A percentile compares a stretch with the other conserved stretches of the same genome.
phyloP scores from a whole-genome alignment of 23 tunicate species.

The Clavelina lepadiformis region DNA sequence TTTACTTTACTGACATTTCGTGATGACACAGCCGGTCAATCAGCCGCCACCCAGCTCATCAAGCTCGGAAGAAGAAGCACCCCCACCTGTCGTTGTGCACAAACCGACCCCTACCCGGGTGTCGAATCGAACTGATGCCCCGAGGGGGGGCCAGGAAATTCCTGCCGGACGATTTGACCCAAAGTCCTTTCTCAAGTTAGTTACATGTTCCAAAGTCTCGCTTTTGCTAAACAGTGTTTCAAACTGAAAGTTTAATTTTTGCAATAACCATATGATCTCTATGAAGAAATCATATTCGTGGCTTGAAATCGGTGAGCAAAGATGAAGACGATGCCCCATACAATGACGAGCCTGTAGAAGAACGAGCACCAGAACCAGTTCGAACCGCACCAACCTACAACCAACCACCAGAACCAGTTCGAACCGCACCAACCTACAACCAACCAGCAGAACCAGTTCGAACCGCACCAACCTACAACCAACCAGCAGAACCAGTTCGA shows the following conservation, averaged over 20 bases:
- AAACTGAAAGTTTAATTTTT: neutral
- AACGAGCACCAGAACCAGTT: neutral
- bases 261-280: neutral
- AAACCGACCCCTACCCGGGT: conserved; percentile 22
- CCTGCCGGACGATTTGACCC: conserved; percentile 96
- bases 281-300: conserved; percentile 72
- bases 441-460: conserved; percentile 14
- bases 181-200: conserved; percentile 83
- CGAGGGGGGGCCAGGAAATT: conserved; percentile 57
- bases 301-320: conserved; percentile 37
- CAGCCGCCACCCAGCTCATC: conserved; percentile 14
- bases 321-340: conserved; percentile 5
- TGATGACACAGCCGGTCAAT: too few relatives aligned
- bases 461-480: conserved; percentile 2
- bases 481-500: neutral
- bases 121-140: conserved; percentile 21
- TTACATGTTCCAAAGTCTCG: neutral
- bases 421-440: neutral
- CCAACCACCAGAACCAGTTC: neutral
- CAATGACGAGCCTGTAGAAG: too few relatives aligned
- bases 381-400: conserved; percentile 1
- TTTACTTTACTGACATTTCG: too few relatives aligned
- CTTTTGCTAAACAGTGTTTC: neutral
- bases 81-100: conserved; percentile 28
- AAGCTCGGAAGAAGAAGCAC: conserved; percentile 17